A percentile compares a stretch with the other conserved stretches of the same genome.
Evolutionary conservation across 2,888 invertebrate species (phyloP).

Genomic region (Matsumyia berberina): DNA sequence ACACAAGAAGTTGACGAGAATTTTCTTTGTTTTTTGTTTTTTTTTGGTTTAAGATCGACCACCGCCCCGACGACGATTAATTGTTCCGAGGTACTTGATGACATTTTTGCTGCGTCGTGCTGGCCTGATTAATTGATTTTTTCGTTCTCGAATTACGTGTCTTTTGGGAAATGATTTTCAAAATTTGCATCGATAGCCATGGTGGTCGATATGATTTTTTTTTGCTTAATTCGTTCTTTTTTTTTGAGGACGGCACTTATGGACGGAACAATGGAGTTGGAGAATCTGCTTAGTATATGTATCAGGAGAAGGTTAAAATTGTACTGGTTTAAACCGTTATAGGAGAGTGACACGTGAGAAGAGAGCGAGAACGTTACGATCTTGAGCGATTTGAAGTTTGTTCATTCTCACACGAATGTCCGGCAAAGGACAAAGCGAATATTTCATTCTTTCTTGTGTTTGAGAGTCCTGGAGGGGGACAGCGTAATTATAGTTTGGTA

Average conservation of each 20-base stretch:
- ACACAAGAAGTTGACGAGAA: no score
- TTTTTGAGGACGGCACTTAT: no score
- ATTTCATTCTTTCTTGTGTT: background rate
- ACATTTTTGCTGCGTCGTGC: no score
- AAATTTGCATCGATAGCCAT: background rate
- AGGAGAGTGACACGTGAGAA: background rate
- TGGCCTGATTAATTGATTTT: no score
- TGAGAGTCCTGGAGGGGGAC: conserved; percentile 6
- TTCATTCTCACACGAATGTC: conserved; percentile 37
- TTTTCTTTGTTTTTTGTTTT: background rate
- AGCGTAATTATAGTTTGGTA: conserved; percentile 25
- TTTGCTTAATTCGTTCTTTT: background rate
- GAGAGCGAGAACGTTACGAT: conserved; percentile 8
- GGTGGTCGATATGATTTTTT: no score
- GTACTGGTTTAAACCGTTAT: conserved; percentile 30
- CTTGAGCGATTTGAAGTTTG: conserved; percentile 5
- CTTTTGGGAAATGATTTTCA: no score
- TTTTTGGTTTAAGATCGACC: conserved; percentile 1
- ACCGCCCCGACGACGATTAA: conserved; percentile 22
- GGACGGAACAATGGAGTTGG: background rate
- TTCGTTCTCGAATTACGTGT: no score
- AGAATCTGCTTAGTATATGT: background rate
- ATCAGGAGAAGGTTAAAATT: background rate
- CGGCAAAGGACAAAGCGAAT: conserved; percentile 26
- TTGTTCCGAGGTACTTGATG: background rate